These are phyloP conservation scores for Cancer borealis DNA, from an alignment of 2,888 invertebrate species.

Conservation along the genomic window DNA sequence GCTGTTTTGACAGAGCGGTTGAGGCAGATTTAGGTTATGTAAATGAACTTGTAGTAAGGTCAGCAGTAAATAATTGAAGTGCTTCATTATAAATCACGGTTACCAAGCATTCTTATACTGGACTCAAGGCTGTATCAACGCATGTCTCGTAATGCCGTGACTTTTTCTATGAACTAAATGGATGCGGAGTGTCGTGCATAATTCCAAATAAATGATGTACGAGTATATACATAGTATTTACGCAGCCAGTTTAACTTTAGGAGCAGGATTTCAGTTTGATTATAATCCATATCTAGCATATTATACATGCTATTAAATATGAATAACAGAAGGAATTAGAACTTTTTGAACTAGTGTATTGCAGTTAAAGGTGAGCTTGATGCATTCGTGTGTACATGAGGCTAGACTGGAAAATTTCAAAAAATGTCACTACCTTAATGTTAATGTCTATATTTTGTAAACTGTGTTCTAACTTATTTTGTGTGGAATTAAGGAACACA, in stretches of 20 bases:
- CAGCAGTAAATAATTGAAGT: neutral
- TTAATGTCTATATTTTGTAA: slow-evolving; percentile 16
- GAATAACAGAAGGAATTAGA: neutral
- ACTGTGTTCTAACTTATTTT: slow-evolving; percentile 37
- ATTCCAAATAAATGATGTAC: neutral
- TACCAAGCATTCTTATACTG: neutral
- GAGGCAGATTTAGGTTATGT: neutral
- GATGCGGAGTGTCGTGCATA: neutral
- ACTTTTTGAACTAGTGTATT: slow-evolving; percentile 5
- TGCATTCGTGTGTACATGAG: neutral
- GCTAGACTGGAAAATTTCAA: neutral
- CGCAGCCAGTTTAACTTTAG: slow-evolving; percentile 13
- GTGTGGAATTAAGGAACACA: neutral
- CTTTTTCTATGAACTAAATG: neutral
- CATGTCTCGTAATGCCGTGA: neutral
- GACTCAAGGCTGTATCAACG: neutral
- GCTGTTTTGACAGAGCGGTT: neutral
- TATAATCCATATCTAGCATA: neutral
- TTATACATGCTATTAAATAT: neutral
- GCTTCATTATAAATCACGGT: neutral
- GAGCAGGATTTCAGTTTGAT: neutral
- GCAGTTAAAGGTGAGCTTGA: neutral
- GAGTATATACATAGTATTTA: neutral
- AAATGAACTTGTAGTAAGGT: neutral
- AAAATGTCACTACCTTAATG: neutral